A percentile compares a stretch with the other conserved stretches of the same genome.
Conservation (phyloP, 2,888 invertebrate genomes). For the Spilosoma lubricipeda region DNA sequence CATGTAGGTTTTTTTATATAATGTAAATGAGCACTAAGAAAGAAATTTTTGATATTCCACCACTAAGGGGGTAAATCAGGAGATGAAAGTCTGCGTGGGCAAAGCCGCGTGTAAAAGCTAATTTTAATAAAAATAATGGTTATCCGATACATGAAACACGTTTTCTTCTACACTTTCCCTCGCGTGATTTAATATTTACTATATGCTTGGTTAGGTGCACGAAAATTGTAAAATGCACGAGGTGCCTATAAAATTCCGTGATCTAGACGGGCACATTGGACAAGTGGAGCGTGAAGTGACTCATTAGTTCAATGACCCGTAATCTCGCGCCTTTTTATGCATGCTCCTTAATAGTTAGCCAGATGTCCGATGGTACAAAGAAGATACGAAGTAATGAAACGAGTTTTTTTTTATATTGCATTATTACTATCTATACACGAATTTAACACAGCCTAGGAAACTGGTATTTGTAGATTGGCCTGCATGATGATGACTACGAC, state of each 20-base stretch:
- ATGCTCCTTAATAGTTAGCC: constrained; percentile 5
- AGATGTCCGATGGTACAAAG: not conserved
- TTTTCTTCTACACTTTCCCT: not conserved
- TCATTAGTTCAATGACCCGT: constrained; percentile 75
- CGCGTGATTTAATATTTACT: constrained; percentile 1
- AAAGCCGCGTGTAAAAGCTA: too few relatives aligned
- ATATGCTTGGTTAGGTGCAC: constrained; percentile 30
- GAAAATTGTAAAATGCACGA: constrained; percentile 14
- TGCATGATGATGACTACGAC: not conserved
- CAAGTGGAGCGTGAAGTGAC: constrained; percentile 75
- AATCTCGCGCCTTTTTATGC: constrained; percentile 55
- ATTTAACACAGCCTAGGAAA: not conserved
- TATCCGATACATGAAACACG: not conserved
- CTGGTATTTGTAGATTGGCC: not conserved
- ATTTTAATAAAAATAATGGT: not conserved
- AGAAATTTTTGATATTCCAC: too few relatives aligned
- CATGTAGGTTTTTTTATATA: too few relatives aligned
- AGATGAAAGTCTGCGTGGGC: too few relatives aligned
- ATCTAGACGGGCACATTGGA: constrained; percentile 46
- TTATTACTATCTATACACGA: not conserved
- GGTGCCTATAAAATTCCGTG: constrained; percentile 34
- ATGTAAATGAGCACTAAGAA: too few relatives aligned
- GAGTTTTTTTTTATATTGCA: not conserved
- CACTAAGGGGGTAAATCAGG: too few relatives aligned
- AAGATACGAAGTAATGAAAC: not conserved